Evolutionary conservation across 92 coral and sea anemone genomes (phyloP).

Genomic region (Parazoanthus darwini): DNA sequence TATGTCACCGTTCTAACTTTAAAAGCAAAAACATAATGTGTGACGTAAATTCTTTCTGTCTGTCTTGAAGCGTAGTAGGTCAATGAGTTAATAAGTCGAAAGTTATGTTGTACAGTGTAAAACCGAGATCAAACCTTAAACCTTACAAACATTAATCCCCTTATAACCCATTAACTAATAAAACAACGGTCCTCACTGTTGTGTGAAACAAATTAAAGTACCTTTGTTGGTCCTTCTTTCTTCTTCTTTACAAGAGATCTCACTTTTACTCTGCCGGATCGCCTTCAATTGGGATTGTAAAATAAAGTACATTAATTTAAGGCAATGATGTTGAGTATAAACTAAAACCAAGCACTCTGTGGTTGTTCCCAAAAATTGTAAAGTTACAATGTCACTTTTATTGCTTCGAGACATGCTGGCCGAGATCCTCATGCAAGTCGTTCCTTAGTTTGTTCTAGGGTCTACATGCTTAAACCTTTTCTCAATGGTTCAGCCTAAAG

Average conservation of each 20-base stretch:
- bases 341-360: neutral
- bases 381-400: too few species aligned
- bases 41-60: too few species aligned
- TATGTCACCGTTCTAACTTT: too few species aligned
- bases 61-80: too few species aligned
- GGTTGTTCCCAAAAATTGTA: too few species aligned
- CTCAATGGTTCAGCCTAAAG: too few species aligned
- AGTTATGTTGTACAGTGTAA: too few species aligned
- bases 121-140: too few species aligned
- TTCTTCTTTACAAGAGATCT: slow-evolving; percentile 63
- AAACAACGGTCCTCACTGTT: neutral
- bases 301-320: neutral
- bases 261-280: slow-evolving; percentile 80
- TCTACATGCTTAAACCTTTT: neutral
- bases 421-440: neutral
- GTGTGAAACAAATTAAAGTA: slow-evolving; percentile 7
- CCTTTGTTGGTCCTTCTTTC: slow-evolving; percentile 84
- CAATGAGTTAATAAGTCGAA: too few species aligned
- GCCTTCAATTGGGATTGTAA: slow-evolving; percentile 39
- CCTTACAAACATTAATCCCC: neutral
- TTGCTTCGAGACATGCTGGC: neutral
- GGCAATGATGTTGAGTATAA: too few species aligned
- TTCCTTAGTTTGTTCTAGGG: too few species aligned
- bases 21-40: too few species aligned
- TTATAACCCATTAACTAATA: neutral